Conservation (phyloP, 2,797 vertebrate genomes). For the Onychomys torridus region DNA sequence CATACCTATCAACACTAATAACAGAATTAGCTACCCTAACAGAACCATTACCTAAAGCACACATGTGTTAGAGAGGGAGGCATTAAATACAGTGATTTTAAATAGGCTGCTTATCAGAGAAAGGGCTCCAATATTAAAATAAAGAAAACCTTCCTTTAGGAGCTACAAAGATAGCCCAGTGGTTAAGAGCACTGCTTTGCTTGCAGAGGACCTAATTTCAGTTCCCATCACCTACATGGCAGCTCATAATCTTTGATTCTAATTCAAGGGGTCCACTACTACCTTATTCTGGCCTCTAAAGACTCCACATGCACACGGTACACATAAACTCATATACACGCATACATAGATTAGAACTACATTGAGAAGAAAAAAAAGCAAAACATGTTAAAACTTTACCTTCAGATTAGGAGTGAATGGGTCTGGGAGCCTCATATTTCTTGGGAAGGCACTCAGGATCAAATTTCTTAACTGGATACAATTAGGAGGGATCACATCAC, state of each 20-base stretch:
- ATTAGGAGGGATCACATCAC: conserved; percentile 99
- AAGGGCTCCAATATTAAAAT: conserved; percentile 12
- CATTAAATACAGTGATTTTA: not conserved
- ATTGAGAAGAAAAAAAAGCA: not conserved
- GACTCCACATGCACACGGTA: not conserved
- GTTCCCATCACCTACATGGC: not conserved
- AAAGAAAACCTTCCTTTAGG: not conserved
- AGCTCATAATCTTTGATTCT: not conserved
- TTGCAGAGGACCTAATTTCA: not conserved
- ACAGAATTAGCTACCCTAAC: not conserved
- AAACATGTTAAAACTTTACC: conserved; percentile 87
- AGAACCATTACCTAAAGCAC: not conserved
- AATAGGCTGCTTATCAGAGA: not conserved
- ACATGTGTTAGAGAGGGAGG: accelerated
- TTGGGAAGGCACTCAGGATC: conserved; percentile 99
- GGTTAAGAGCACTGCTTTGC: not conserved
- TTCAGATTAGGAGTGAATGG: conserved; percentile 99
- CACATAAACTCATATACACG: not conserved
- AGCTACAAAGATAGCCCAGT: not conserved
- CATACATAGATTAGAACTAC: not conserved
- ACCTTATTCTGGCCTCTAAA: not conserved
- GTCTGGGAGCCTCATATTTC: conserved; percentile 99
- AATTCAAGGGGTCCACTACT: no score
- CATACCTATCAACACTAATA: not conserved
- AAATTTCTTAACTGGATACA: conserved; percentile 99